Evolutionary conservation across 2,113 vertebrate genomes (phyloP).

Genomic region (Syngnathoides biaculeatus): DNA sequence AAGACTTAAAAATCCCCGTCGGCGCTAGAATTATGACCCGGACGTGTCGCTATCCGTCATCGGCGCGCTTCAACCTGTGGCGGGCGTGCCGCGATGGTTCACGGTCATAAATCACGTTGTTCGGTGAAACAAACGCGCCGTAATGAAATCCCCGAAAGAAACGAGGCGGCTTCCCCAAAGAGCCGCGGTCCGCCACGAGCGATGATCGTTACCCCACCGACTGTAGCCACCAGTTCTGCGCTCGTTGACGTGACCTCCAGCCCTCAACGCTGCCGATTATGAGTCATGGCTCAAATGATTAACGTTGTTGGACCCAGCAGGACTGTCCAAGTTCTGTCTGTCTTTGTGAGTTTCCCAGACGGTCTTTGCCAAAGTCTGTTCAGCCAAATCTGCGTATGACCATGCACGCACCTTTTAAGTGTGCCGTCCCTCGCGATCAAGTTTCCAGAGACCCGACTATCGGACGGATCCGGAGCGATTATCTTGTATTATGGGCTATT

Average conservation of each 20-base stretch:
- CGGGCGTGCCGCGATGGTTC: slow-evolving; percentile 39
- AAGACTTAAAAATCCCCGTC: slow-evolving; percentile 24
- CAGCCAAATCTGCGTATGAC: not conserved
- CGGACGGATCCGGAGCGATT: not conserved
- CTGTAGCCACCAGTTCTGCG: slow-evolving; percentile 3
- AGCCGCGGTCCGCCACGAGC: slow-evolving; percentile 4
- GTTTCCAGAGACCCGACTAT: no score
- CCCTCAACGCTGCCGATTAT: slow-evolving; percentile 82
- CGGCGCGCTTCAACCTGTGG: slow-evolving; percentile 44
- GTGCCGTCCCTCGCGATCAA: no score
- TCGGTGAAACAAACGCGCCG: slow-evolving; percentile 26
- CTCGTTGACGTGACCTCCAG: slow-evolving; percentile 40
- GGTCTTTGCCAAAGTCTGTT: slow-evolving; percentile 17
- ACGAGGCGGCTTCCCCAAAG: slow-evolving; percentile 5
- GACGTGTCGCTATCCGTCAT: slow-evolving; percentile 51
- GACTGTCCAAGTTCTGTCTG: slow-evolving; percentile 76
- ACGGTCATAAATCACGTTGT: slow-evolving; percentile 45
- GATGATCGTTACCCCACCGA: slow-evolving; percentile 4
- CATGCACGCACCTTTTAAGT: not conserved
- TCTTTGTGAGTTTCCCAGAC: slow-evolving; percentile 70
- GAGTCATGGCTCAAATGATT: slow-evolving; percentile 85
- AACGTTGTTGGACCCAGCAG: slow-evolving; percentile 77
- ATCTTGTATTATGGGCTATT: not conserved
- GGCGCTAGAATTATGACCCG: slow-evolving; percentile 37
- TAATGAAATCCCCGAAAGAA: slow-evolving; percentile 22